Evolutionary conservation across 1,140 invertebrate genomes (phyloP).

Genomic region (Anoplolepis gracilipes): DNA sequence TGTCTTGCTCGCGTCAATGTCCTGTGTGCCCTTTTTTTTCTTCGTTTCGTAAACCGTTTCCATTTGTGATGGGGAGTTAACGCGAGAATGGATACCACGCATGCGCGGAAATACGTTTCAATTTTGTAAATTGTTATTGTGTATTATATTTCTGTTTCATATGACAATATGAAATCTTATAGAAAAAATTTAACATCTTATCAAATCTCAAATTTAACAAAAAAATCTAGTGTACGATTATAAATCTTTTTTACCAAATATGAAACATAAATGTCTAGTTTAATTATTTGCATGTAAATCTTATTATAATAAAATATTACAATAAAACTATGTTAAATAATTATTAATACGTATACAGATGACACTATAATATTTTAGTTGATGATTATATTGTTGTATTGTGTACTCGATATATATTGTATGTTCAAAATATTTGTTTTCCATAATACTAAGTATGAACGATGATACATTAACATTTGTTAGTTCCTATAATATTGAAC

Average conservation of each 20-base stretch:
- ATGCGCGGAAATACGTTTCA: background rate
- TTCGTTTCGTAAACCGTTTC: background rate
- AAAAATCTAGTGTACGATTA: no score
- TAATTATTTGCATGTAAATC: background rate
- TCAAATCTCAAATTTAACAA: no score
- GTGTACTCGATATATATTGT: background rate
- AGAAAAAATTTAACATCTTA: background rate
- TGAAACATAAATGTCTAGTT: background rate
- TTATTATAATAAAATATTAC: background rate
- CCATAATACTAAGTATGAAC: background rate
- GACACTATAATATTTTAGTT: background rate
- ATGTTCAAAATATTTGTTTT: background rate
- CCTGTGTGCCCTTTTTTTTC: background rate
- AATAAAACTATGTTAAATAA: background rate
- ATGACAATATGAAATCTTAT: background rate
- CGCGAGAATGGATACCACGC: background rate
- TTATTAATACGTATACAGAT: background rate
- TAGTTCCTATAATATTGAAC: background rate
- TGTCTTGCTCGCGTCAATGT: constrained; percentile 32
- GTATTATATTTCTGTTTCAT: background rate
- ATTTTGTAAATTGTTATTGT: background rate
- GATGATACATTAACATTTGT: background rate
- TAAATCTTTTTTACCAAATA: background rate
- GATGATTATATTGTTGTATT: background rate
- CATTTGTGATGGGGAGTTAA: constrained; percentile 3